Evolutionary conservation across 2,888 invertebrate genomes (phyloP).

Genomic region (Malacosoma neustria): DNA sequence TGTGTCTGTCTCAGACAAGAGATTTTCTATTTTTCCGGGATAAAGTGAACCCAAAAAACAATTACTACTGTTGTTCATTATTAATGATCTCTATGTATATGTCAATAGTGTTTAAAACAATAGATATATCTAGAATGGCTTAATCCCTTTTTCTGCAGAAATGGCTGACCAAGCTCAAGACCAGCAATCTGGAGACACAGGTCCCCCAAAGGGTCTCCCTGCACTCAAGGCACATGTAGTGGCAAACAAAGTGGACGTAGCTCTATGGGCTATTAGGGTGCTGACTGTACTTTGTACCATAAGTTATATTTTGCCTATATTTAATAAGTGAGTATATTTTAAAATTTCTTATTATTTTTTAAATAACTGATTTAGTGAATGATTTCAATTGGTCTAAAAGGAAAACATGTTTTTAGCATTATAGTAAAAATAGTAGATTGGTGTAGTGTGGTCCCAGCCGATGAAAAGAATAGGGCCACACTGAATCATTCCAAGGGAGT

Average conservation of each 20-base stretch:
- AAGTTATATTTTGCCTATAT: conserved; percentile 89
- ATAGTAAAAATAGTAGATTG: background rate
- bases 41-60: no score
- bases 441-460: background rate
- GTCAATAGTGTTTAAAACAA: no score
- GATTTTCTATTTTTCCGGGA: no score
- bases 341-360: conserved; percentile 1
- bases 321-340: conserved; percentile 81
- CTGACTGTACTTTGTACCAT: conserved; percentile 88
- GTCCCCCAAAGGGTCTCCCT: conserved; percentile 74
- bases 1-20: no score
- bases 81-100: no score
- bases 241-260: conserved; percentile 90
- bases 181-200: conserved; percentile 50
- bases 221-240: conserved; percentile 82
- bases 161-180: conserved; percentile 43
- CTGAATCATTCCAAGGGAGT: no score
- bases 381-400: no score
- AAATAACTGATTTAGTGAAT: no score
- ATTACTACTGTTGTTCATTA: no score
- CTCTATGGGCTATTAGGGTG: conserved; percentile 90
- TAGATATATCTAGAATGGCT: background rate
- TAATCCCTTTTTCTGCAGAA: conserved; percentile 21
- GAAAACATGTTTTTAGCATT: no score
- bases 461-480: no score